phyloP scores from a whole-genome alignment of 2,888 invertebrate genomes.

The Aplocera efformata region DNA sequence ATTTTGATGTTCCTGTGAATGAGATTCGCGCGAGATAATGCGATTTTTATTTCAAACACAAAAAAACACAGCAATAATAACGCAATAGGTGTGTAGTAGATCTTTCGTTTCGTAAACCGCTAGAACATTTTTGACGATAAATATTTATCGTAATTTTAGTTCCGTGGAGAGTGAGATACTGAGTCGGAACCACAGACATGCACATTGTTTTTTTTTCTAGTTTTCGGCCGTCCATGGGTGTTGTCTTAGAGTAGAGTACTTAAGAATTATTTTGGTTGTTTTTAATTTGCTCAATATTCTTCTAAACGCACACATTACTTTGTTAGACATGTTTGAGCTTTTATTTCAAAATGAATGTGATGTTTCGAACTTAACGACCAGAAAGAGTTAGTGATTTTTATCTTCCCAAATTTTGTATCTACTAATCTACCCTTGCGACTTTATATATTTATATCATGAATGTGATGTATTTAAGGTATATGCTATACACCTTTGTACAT shows the following conservation, averaged over 20 bases:
- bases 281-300: slow-evolving; percentile 33
- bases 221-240: slow-evolving; percentile 76
- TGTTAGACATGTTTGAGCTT: slow-evolving; percentile 40
- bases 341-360: slow-evolving; percentile 51
- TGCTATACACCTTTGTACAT: slow-evolving; percentile 31
- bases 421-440: slow-evolving; percentile 38
- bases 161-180: slow-evolving; percentile 19
- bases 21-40: slow-evolving; percentile 13
- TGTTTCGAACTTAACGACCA: slow-evolving; percentile 63
- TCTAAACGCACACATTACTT: slow-evolving; percentile 27
- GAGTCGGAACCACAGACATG: slow-evolving; percentile 24
- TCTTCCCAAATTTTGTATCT: slow-evolving; percentile 51
- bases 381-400: slow-evolving; percentile 63
- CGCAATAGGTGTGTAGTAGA: slow-evolving; percentile 68
- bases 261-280: slow-evolving; percentile 34
- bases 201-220: slow-evolving; percentile 33
- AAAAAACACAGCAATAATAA: slow-evolving; percentile 69
- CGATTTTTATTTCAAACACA: slow-evolving; percentile 47
- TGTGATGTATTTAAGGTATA: slow-evolving; percentile 49
- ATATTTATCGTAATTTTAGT: slow-evolving; percentile 21
- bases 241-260: slow-evolving; percentile 55
- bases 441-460: slow-evolving; percentile 43
- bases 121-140: slow-evolving; percentile 54
- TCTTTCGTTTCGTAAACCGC: slow-evolving; percentile 63
- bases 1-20: slow-evolving; percentile 3